Conservation (phyloP, 2,797 vertebrate genomes). For the Enteromius viviparus region DNA sequence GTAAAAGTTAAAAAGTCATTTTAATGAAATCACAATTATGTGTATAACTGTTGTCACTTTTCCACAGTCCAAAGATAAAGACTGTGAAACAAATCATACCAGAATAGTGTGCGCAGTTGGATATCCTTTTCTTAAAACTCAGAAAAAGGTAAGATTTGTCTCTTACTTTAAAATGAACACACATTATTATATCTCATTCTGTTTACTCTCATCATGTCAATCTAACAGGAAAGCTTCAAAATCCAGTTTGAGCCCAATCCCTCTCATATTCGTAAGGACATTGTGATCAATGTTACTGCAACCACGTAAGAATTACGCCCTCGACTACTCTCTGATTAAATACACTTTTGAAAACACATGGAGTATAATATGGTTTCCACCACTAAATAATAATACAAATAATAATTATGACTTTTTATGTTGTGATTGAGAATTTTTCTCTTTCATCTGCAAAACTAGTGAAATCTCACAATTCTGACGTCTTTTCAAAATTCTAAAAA, state of each 20-base stretch:
- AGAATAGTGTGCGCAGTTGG: conserved; percentile 88
- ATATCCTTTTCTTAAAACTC: conserved; percentile 88
- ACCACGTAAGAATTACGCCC: conserved; percentile 81
- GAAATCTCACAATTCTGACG: neutral
- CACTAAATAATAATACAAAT: neutral
- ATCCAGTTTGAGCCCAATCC: conserved; percentile 89
- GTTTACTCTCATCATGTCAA: neutral
- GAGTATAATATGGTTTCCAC: neutral
- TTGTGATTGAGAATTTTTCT: neutral
- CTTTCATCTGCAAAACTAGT: neutral
- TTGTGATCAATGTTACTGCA: conserved; percentile 82
- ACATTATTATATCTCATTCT: conserved; percentile 48
- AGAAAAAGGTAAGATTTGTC: conserved; percentile 75
- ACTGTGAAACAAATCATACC: conserved; percentile 79
- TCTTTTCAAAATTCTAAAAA: neutral
- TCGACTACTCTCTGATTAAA: neutral
- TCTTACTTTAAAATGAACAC: neutral
- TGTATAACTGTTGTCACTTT: neutral
- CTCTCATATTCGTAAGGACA: conserved; percentile 78
- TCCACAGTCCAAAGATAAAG: conserved; percentile 82
- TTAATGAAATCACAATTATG: too few species aligned
- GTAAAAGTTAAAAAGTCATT: neutral
- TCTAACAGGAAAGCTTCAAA: conserved; percentile 83
- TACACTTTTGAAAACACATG: neutral
- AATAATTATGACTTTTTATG: neutral